Conservation (phyloP, 2,113 vertebrate species). For the Etheostoma spectabile region DNA sequence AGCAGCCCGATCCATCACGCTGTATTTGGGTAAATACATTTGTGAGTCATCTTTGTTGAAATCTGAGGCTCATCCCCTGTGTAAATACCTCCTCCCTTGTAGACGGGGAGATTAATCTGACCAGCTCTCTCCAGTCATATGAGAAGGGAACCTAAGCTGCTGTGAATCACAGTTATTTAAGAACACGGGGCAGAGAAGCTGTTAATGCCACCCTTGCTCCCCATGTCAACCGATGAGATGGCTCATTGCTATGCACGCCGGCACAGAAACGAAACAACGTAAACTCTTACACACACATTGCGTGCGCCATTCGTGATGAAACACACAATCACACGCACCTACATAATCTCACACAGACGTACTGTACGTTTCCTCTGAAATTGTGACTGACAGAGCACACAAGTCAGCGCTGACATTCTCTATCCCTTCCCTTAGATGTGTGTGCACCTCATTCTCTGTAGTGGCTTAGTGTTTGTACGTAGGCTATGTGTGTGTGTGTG, state of each 20-base stretch:
- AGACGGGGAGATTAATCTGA: conserved; percentile 37
- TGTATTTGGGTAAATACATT: conserved; percentile 36
- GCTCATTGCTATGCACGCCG: conserved; percentile 36
- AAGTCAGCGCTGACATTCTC: conserved; percentile 42
- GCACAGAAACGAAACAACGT: conserved; percentile 6
- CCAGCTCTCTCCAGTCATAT: conserved; percentile 15
- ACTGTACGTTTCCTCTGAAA: conserved; percentile 15
- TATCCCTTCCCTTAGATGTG: conserved; percentile 39
- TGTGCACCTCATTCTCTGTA: conserved; percentile 26
- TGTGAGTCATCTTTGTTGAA: conserved; percentile 36
- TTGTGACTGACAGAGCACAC: conserved; percentile 35
- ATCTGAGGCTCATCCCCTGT: conserved; percentile 23
- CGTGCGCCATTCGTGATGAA: conserved; percentile 16
- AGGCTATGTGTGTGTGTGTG: conserved; percentile 13
- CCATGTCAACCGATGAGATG: conserved; percentile 35
- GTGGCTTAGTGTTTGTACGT: conserved; percentile 43
- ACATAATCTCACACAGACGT: conserved; percentile 27
- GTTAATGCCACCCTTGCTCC: conserved; percentile 32
- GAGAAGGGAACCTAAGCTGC: conserved; percentile 13
- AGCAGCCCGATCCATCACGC: conserved; percentile 31
- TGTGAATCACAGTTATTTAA: conserved; percentile 54
- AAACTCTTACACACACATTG: neutral
- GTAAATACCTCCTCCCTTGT: conserved; percentile 25
- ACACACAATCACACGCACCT: conserved; percentile 5
- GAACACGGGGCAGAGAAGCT: conserved; percentile 11